A percentile compares a stretch with the other conserved stretches of the same genome.
Conservation (phyloP, 92 coral and sea anemone species). For the Umimayanthus kanabou region DNA sequence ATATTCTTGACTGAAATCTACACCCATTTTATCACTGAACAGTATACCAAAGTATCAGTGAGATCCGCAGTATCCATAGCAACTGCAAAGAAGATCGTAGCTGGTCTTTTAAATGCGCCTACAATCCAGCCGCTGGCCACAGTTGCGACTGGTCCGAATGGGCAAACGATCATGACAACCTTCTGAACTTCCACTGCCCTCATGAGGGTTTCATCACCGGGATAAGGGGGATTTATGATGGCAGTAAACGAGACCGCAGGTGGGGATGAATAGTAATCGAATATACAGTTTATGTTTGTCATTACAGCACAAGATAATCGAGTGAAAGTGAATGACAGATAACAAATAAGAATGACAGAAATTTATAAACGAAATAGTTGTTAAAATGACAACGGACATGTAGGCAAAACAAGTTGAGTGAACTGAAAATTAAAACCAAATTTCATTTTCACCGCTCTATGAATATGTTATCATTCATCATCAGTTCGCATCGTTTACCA, state of each 20-base stretch:
- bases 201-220: slow-evolving; percentile 46
- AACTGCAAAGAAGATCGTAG: slow-evolving; percentile 48
- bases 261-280: background rate
- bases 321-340: too few species aligned
- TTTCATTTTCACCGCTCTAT: too few species aligned
- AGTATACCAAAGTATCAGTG: slow-evolving; percentile 26
- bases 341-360: too few species aligned
- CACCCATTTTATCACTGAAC: background rate
- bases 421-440: too few species aligned
- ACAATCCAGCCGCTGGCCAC: slow-evolving; percentile 30
- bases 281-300: too few species aligned
- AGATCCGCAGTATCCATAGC: slow-evolving; percentile 43
- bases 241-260: slow-evolving; percentile 31
- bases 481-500: too few species aligned
- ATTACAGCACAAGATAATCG: too few species aligned
- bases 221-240: background rate
- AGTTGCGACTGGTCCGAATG: slow-evolving; percentile 31
- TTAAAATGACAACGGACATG: too few species aligned
- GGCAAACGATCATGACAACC: slow-evolving; percentile 24
- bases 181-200: slow-evolving; percentile 50
- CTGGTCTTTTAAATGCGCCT: slow-evolving; percentile 31
- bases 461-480: too few species aligned
- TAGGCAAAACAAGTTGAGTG: too few species aligned
- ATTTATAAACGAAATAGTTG: too few species aligned
- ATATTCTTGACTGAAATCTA: background rate